Evolutionary conservation across 1,140 invertebrate genomes (phyloP).

Genomic region (Bemisia tabaci): DNA sequence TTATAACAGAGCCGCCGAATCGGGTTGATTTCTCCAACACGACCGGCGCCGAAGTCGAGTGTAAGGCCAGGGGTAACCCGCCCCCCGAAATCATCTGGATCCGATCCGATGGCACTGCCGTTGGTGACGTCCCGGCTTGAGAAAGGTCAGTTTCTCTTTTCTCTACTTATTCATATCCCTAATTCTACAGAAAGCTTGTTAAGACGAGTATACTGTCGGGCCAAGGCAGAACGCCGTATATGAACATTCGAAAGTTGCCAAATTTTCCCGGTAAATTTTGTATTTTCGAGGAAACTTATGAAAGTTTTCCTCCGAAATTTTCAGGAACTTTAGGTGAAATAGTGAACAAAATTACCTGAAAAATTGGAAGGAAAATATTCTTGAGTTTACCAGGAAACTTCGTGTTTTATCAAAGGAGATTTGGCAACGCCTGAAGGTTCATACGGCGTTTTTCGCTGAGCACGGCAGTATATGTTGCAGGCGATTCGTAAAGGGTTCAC

Average conservation of each 20-base stretch:
- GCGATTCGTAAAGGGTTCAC: not conserved
- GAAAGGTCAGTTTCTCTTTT: constrained; percentile 44
- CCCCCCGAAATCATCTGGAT: constrained; percentile 87
- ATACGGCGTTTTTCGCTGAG: no score
- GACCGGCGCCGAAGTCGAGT: constrained; percentile 82
- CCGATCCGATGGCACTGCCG: constrained; percentile 65
- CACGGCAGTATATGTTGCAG: not conserved
- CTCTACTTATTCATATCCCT: not conserved
- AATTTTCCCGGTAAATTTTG: no score
- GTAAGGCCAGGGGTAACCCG: constrained; percentile 78
- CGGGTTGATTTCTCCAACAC: constrained; percentile 87
- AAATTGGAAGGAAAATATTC: no score
- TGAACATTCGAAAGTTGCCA: no score
- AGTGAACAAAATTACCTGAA: no score
- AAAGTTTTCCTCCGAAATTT: no score
- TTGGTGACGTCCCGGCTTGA: constrained; percentile 77
- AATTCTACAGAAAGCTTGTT: constrained; percentile 1
- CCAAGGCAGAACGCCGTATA: no score
- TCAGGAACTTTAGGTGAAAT: no score
- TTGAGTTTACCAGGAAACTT: no score
- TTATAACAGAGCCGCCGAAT: constrained; percentile 80
- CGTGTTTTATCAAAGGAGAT: no score
- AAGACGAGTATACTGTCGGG: not conserved
- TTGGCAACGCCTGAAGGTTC: no score
- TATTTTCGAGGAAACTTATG: no score